phyloP scores from a whole-genome alignment of 2,113 vertebrate species.

The Misgurnus mizolepis region DNA sequence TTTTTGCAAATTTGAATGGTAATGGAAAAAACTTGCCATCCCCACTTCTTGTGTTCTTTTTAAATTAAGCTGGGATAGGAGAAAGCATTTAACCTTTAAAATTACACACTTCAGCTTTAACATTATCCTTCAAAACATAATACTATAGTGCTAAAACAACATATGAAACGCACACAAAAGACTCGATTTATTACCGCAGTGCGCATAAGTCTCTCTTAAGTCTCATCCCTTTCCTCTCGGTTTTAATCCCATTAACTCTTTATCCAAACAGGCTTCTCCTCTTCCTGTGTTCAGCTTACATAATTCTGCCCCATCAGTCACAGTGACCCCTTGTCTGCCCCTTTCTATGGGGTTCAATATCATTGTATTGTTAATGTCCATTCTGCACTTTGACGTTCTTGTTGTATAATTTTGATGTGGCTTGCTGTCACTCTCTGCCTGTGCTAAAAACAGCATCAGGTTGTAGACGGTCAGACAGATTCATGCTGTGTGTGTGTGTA shows the following conservation, averaged over 20 bases:
- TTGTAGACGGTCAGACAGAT: conserved; percentile 21
- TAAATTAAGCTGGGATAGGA: too few species aligned
- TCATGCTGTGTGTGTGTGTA: conserved; percentile 13
- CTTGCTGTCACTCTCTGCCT: conserved; percentile 9
- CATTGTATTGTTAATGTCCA: conserved; percentile 31
- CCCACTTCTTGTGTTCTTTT: too few species aligned
- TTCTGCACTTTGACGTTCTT: conserved; percentile 9
- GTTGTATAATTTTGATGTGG: conserved; percentile 28
- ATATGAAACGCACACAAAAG: background rate
- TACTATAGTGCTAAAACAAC: background rate
- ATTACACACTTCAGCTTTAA: too few species aligned
- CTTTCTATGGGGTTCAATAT: background rate
- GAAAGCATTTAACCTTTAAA: too few species aligned
- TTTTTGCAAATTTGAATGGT: too few species aligned
- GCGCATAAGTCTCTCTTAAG: background rate
- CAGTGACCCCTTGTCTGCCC: background rate
- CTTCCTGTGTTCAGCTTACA: background rate
- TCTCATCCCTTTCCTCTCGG: background rate
- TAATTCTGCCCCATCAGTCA: conserved; percentile 5
- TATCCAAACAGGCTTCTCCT: conserved; percentile 21
- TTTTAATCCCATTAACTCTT: conserved; percentile 27
- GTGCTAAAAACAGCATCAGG: conserved; percentile 28
- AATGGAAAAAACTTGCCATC: too few species aligned
- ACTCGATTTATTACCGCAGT: background rate
- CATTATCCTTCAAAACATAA: background rate